phyloP scores from a whole-genome alignment of 2,797 vertebrate species.

The Sylvia borin region DNA sequence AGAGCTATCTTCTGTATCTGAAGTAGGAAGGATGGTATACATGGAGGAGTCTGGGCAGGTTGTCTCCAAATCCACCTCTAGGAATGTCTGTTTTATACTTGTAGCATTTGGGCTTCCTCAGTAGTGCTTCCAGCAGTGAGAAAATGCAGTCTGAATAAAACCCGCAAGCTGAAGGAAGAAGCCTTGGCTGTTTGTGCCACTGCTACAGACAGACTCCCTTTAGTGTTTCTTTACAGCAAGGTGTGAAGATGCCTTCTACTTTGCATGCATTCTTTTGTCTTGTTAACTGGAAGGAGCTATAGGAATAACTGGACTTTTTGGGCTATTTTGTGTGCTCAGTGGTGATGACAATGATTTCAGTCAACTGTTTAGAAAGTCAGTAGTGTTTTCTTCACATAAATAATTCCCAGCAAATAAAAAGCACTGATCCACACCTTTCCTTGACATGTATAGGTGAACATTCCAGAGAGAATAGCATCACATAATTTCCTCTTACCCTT shows the following conservation, averaged over 20 bases:
- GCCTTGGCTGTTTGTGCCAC: neutral
- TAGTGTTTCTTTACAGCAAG: neutral
- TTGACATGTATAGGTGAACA: neutral
- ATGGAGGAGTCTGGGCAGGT: neutral
- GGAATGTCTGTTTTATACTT: conserved; percentile 15
- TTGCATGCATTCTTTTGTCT: neutral
- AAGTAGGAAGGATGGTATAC: neutral
- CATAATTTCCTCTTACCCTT: neutral
- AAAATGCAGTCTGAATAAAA: conserved; percentile 44
- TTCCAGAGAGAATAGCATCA: neutral
- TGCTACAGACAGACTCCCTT: neutral
- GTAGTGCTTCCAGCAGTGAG: neutral
- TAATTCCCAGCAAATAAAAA: neutral
- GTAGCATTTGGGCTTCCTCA: conserved; percentile 17
- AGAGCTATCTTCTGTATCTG: neutral
- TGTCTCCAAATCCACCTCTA: conserved; percentile 48
- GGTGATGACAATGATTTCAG: neutral
- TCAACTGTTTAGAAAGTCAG: neutral
- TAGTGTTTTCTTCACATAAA: neutral
- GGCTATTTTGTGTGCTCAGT: neutral
- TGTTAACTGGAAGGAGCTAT: neutral
- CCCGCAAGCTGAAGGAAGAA: conserved; percentile 36
- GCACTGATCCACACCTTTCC: neutral
- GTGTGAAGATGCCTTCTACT: neutral
- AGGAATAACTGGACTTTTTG: neutral